These are phyloP conservation scores for Bolborhynchus lineola DNA, from an alignment of 2,113 vertebrate genomes.

Conservation along the genomic window DNA sequence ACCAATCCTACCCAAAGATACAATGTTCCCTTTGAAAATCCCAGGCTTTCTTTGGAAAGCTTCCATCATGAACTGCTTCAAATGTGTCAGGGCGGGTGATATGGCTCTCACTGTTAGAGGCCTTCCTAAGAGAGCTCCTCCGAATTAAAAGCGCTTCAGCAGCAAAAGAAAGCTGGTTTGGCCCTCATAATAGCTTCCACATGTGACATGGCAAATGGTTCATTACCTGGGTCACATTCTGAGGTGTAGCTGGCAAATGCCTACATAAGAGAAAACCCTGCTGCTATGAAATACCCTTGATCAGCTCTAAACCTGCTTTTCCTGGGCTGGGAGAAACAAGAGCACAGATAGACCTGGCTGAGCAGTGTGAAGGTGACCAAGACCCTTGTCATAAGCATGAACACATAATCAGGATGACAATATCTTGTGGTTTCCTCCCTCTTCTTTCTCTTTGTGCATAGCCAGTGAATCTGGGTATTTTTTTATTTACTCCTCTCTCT, in stretches of 20 bases:
- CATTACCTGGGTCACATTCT: background rate
- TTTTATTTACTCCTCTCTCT: background rate
- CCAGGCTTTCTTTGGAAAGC: background rate
- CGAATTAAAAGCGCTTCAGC: background rate
- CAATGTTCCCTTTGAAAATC: background rate
- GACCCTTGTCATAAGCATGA: fast-evolving
- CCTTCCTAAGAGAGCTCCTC: background rate
- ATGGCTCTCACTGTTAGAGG: background rate
- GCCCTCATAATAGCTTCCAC: background rate
- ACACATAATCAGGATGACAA: background rate
- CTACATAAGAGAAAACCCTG: background rate
- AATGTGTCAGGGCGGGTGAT: background rate
- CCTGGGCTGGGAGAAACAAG: background rate
- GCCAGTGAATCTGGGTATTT: background rate
- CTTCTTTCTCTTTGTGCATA: background rate
- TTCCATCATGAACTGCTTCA: background rate
- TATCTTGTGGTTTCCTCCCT: background rate
- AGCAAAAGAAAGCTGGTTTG: background rate
- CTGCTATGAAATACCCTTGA: background rate
- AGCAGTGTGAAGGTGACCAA: background rate
- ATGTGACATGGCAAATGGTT: fast-evolving
- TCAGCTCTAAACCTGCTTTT: background rate
- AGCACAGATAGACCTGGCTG: background rate
- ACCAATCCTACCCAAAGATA: background rate
- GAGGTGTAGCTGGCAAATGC: background rate